phyloP scores from a whole-genome alignment of 2,888 invertebrate genomes.

The Abrostola tripartita region DNA sequence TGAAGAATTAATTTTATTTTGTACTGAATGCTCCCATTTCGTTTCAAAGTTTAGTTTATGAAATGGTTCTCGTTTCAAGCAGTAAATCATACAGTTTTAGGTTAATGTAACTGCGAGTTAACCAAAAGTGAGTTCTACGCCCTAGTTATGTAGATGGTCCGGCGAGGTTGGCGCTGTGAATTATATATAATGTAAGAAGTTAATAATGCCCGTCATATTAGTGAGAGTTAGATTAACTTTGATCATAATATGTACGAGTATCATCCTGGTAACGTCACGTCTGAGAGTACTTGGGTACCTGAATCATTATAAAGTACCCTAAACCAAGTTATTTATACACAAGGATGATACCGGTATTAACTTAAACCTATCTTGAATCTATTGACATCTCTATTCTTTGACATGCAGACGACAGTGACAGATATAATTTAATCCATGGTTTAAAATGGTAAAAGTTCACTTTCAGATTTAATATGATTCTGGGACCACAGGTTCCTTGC shows the following conservation, averaged over 20 bases:
- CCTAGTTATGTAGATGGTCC: constrained; percentile 25
- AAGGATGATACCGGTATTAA: too few relatives aligned
- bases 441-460: too few relatives aligned
- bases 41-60: constrained; percentile 1
- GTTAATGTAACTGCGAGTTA: constrained; percentile 30
- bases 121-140: constrained; percentile 36
- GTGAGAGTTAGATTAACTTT: constrained; percentile 38
- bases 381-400: too few relatives aligned
- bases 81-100: constrained; percentile 26
- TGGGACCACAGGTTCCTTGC: too few relatives aligned
- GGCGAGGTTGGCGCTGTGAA: constrained; percentile 25
- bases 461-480: too few relatives aligned
- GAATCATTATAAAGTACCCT: too few relatives aligned
- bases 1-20: constrained; percentile 33
- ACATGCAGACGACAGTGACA: too few relatives aligned
- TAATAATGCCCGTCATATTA: constrained; percentile 30
- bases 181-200: constrained; percentile 37
- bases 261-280: not conserved
- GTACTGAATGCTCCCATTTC: constrained; percentile 8
- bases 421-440: too few relatives aligned
- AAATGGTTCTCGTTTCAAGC: constrained; percentile 25
- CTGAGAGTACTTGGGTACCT: not conserved
- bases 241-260: constrained; percentile 2
- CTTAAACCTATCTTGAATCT: too few relatives aligned
- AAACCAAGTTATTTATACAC: too few relatives aligned